Percentiles rank a stretch among this genome's conserved stretches.
These are phyloP conservation scores for Phymanthus crucifer DNA, from an alignment of 92 coral and sea anemone species.

Conservation along the genomic window DNA sequence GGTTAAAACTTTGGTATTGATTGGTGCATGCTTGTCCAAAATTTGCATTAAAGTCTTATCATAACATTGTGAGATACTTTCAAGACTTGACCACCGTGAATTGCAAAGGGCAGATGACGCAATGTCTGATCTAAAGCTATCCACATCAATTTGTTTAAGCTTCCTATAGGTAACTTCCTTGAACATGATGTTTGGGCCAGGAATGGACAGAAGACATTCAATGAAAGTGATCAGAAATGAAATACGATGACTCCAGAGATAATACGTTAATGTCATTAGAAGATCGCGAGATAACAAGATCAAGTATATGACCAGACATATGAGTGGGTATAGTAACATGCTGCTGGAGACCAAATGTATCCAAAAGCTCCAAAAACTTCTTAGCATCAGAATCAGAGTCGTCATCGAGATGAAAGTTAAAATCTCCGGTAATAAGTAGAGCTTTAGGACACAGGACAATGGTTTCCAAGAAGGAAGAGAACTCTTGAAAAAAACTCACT, in stretches of 20 bases:
- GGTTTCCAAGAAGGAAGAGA: constrained; percentile 21
- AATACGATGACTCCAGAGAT: constrained; percentile 28
- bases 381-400: constrained; percentile 29
- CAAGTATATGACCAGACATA: constrained; percentile 38
- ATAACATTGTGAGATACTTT: constrained; percentile 1
- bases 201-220: constrained; percentile 43
- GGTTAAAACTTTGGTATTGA: constrained; percentile 1
- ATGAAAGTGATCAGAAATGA: constrained; percentile 49
- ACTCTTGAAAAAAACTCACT: constrained; percentile 9
- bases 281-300: constrained; percentile 46
- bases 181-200: constrained; percentile 32
- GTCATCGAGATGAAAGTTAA: constrained; percentile 50
- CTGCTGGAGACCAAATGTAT: constrained; percentile 50
- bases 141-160: constrained; percentile 39
- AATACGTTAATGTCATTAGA: constrained; percentile 46
- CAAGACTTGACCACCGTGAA: constrained; percentile 1
- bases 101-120: constrained; percentile 37
- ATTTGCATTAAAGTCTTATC: constrained; percentile 1
- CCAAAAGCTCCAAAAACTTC: constrained; percentile 47
- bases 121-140: constrained; percentile 41
- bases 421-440: constrained; percentile 43
- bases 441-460: constrained; percentile 30
- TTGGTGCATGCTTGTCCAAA: constrained; percentile 20
- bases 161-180: constrained; percentile 51
- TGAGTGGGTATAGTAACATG: constrained; percentile 51